phyloP scores from a whole-genome alignment of 1,140 invertebrate species.

The Neotoxoptera formosana region DNA sequence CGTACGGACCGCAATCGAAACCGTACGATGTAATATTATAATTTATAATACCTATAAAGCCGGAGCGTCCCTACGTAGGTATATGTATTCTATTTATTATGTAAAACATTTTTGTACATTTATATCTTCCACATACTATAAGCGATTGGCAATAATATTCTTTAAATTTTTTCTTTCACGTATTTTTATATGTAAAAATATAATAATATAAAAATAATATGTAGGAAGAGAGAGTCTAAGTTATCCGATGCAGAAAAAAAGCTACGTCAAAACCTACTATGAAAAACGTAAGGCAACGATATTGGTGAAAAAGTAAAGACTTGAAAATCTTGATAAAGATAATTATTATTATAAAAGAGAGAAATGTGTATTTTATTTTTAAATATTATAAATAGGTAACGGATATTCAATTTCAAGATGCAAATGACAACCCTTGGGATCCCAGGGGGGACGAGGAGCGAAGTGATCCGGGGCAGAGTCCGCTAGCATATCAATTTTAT shows the following conservation, averaged over 20 bases:
- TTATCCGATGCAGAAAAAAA: background rate
- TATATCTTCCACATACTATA: background rate
- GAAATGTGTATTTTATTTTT: background rate
- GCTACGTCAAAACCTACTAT: background rate
- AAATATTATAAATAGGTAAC: background rate
- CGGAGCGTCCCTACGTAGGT: too few species aligned
- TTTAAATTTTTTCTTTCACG: background rate
- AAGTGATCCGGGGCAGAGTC: background rate
- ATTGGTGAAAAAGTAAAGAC: background rate
- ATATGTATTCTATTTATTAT: background rate
- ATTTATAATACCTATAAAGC: too few species aligned
- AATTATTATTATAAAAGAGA: background rate
- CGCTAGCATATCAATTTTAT: background rate
- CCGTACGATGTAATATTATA: background rate
- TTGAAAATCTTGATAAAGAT: background rate
- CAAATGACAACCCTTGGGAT: background rate
- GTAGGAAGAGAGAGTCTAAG: background rate
- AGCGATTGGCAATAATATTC: background rate
- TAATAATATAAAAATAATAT: too few species aligned
- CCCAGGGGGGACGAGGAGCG: background rate
- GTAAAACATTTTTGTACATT: too few species aligned
- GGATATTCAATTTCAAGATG: background rate
- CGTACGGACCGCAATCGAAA: background rate
- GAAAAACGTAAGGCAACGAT: background rate
- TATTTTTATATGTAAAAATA: background rate